These are phyloP conservation scores for Excalfactoria chinensis DNA, from an alignment of 2,113 vertebrate genomes.

Conservation along the genomic window DNA sequence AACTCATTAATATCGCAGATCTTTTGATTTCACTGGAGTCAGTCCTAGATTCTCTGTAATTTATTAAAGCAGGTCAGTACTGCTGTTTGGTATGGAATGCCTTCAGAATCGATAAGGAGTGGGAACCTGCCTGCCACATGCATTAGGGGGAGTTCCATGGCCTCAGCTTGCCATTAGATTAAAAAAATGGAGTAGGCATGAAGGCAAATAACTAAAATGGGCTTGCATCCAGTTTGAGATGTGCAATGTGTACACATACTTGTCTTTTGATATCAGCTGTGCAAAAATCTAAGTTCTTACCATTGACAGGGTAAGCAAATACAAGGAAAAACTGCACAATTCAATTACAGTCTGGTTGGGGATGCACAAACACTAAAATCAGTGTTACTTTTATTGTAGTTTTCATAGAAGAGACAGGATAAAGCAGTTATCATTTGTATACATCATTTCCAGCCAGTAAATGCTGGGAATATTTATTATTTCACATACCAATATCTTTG, in stretches of 20 bases:
- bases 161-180: neutral
- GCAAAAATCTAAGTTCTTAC: neutral
- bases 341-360: neutral
- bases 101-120: neutral
- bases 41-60: neutral
- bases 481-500: neutral
- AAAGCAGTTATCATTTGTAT: neutral
- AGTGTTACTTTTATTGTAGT: neutral
- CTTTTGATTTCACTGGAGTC: neutral
- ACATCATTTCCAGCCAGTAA: neutral
- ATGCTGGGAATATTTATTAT: neutral
- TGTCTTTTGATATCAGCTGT: neutral
- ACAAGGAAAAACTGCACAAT: neutral
- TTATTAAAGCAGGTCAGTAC: slow-evolving; percentile 41
- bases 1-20: neutral
- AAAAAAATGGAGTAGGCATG: neutral
- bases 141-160: neutral
- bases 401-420: neutral
- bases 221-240: neutral
- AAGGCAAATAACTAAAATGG: neutral
- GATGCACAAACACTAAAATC: neutral
- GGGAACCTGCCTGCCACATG: neutral
- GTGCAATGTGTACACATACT: neutral
- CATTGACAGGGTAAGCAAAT: neutral
- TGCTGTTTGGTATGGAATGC: slow-evolving; percentile 5